Conservation (phyloP, 2,888 invertebrate species). For the Gisinianus flammeolus region DNA sequence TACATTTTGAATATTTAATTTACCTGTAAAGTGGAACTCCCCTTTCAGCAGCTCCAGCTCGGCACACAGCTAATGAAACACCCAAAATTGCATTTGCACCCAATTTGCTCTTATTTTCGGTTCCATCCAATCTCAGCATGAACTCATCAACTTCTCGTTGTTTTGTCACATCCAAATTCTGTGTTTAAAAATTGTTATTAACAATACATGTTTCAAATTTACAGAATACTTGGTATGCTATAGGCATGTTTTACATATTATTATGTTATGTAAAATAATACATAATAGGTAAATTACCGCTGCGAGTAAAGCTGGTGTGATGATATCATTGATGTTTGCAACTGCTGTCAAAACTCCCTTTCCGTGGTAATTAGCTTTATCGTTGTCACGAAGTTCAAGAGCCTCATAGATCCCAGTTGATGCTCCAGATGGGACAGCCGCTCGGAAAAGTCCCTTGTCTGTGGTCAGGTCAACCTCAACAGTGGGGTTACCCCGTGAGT, state of each 20-base stretch:
- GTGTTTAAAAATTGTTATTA: too few species aligned
- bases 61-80: conserved; percentile 93
- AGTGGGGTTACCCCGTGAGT: conserved; percentile 98
- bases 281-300: too few species aligned
- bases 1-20: too few species aligned
- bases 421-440: conserved; percentile 97
- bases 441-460: conserved; percentile 75
- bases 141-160: conserved; percentile 84
- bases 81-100: conserved; percentile 98
- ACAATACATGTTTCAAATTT: too few species aligned
- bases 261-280: too few species aligned
- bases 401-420: conserved; percentile 99
- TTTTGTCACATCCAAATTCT: conserved; percentile 84
- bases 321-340: conserved; percentile 79
- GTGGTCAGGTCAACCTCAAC: conserved; percentile 84
- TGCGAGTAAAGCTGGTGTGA: conserved; percentile 81
- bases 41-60: conserved; percentile 93
- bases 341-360: conserved; percentile 95
- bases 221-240: too few species aligned
- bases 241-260: too few species aligned
- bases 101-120: conserved; percentile 94
- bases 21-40: conserved; percentile 82
- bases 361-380: conserved; percentile 88
- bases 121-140: conserved; percentile 89
- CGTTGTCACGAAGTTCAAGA: conserved; percentile 91